Conservation (phyloP, 2,113 vertebrate genomes). For the Hyla sarda region DNA sequence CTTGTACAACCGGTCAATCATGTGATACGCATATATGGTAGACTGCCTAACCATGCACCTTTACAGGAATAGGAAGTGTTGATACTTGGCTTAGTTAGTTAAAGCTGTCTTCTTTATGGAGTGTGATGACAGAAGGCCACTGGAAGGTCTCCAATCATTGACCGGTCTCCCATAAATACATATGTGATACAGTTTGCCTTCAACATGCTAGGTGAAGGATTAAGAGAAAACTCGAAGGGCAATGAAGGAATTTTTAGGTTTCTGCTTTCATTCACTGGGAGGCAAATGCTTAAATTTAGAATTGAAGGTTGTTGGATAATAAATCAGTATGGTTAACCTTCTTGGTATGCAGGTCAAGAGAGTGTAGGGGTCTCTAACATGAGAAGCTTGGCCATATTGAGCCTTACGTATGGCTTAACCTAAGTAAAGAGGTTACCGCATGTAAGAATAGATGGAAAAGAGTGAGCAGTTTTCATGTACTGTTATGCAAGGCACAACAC, state of each 20-base stretch:
- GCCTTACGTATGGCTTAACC: background rate
- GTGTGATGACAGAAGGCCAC: background rate
- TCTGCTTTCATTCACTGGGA: background rate
- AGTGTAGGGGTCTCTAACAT: background rate
- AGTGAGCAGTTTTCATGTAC: background rate
- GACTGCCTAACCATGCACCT: background rate
- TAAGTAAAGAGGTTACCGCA: background rate
- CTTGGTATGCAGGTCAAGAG: constrained; percentile 14
- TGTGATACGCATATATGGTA: background rate
- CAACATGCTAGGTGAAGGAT: background rate
- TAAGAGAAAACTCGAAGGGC: background rate
- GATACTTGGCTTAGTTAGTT: background rate
- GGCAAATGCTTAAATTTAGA: constrained; percentile 17
- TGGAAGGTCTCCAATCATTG: background rate
- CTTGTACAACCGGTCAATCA: background rate
- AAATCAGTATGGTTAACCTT: constrained; percentile 8
- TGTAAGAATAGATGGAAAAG: background rate
- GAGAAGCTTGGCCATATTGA: background rate
- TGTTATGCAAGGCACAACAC: background rate
- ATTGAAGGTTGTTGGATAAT: background rate
- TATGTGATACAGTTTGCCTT: background rate
- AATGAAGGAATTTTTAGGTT: constrained; percentile 2
- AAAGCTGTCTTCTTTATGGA: background rate
- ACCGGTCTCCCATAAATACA: background rate
- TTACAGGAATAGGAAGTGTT: background rate